Evolutionary conservation across 1,140 invertebrate species (phyloP).

Genomic region (Nilaparvata lugens): DNA sequence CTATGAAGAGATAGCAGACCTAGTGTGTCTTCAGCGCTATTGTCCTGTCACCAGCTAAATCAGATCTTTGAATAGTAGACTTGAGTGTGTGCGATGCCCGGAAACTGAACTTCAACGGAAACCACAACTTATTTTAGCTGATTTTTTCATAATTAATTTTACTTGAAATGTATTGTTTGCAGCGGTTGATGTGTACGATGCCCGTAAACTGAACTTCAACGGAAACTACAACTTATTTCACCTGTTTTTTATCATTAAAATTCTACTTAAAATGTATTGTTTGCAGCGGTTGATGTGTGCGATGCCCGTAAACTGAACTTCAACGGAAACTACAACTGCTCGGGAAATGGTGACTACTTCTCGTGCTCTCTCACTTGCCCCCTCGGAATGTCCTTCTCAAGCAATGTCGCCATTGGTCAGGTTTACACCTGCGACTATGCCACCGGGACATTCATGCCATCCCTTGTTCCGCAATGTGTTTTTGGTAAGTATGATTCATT

Average conservation of each 20-base stretch:
- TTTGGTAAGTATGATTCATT: conserved; percentile 42
- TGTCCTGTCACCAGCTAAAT: too few species aligned
- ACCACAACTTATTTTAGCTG: conserved; percentile 47
- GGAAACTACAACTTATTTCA: conserved; percentile 54
- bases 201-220: conserved; percentile 56
- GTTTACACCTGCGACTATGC: conserved; percentile 60
- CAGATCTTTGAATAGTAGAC: too few species aligned
- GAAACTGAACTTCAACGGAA: conserved; percentile 62
- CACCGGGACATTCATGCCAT: conserved; percentile 54
- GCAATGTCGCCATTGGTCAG: conserved; percentile 39
- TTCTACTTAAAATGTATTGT: conserved; percentile 13
- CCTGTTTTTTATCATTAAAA: conserved; percentile 4
- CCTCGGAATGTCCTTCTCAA: conserved; percentile 36
- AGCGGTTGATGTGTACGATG: conserved; percentile 48
- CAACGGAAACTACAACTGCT: conserved; percentile 65
- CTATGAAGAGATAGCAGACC: too few species aligned
- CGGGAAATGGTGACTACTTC: conserved; percentile 44
- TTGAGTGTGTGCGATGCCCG: conserved; percentile 45
- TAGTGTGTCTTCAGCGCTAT: too few species aligned
- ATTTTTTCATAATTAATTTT: conserved; percentile 22
- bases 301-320: conserved; percentile 51
- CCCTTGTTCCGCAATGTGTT: conserved; percentile 62
- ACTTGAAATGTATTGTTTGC: conserved; percentile 20
- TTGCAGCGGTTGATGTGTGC: conserved; percentile 47
- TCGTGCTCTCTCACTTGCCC: conserved; percentile 59